These are phyloP conservation scores for Florisuga fusca DNA, from an alignment of 2,797 vertebrate species.

Conservation along the genomic window DNA sequence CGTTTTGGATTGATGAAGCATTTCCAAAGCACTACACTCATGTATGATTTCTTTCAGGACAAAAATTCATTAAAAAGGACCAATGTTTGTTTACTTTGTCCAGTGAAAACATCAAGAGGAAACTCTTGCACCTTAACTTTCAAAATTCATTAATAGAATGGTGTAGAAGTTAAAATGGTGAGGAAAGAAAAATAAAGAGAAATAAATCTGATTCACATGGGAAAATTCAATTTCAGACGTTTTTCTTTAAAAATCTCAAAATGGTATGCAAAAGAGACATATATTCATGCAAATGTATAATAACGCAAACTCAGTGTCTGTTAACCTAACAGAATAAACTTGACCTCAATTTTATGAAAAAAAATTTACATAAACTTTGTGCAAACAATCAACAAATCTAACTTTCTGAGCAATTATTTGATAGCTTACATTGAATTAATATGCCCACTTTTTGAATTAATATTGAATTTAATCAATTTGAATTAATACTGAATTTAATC, in stretches of 20 bases:
- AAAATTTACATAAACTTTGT: neutral
- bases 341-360: neutral
- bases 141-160: too few species aligned
- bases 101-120: too few species aligned
- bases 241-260: neutral
- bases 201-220: neutral
- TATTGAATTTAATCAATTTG: too few species aligned
- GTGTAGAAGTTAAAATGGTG: too few species aligned
- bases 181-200: too few species aligned
- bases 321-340: neutral
- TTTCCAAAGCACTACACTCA: neutral
- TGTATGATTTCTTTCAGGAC: neutral
- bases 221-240: neutral
- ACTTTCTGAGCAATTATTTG: neutral
- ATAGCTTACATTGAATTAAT: neutral
- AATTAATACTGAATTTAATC: too few species aligned
- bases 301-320: neutral
- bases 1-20: neutral
- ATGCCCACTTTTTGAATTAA: too few species aligned
- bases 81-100: too few species aligned
- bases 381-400: neutral
- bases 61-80: too few species aligned
- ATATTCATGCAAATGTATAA: neutral
- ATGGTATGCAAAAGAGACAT: neutral
- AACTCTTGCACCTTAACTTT: too few species aligned